A percentile compares a stretch with the other conserved stretches of the same genome.
Evolutionary conservation across 2,113 vertebrate genomes (phyloP).

Genomic region (Hippoglossus stenolepis): DNA sequence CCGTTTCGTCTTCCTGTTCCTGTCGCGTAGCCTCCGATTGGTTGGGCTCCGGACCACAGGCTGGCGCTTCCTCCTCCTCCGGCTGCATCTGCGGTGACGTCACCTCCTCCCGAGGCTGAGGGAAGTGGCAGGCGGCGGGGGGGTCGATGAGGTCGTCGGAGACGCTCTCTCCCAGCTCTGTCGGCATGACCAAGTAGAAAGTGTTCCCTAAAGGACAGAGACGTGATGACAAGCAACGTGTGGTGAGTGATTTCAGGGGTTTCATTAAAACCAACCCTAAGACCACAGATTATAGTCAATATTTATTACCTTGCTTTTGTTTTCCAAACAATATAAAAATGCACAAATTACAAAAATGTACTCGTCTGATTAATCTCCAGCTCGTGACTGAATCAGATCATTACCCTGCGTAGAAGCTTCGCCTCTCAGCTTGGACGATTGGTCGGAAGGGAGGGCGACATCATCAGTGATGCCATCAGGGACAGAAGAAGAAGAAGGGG

Average conservation of each 20-base stretch:
- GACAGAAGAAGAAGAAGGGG: constrained; percentile 76
- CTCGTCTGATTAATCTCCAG: constrained; percentile 1
- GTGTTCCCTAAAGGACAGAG: constrained; percentile 74
- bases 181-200: constrained; percentile 82
- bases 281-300: not conserved
- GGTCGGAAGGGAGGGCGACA: constrained; percentile 74
- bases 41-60: not conserved
- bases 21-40: constrained; percentile 27
- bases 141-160: constrained; percentile 71
- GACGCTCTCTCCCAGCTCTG: constrained; percentile 72
- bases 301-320: not conserved
- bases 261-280: not conserved
- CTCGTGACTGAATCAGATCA: not conserved
- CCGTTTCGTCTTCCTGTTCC: constrained; percentile 27
- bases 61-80: constrained; percentile 12
- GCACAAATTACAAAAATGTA: too few relatives aligned
- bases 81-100: constrained; percentile 5
- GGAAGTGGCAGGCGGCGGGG: constrained; percentile 42
- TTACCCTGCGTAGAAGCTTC: constrained; percentile 70
- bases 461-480: constrained; percentile 80
- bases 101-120: constrained; percentile 41
- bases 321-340: not conserved
- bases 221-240: too few relatives aligned
- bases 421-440: constrained; percentile 74
- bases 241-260: not conserved